Evolutionary conservation across 2,888 invertebrate species (phyloP).

Genomic region (Pristionchus japonicus): DNA sequence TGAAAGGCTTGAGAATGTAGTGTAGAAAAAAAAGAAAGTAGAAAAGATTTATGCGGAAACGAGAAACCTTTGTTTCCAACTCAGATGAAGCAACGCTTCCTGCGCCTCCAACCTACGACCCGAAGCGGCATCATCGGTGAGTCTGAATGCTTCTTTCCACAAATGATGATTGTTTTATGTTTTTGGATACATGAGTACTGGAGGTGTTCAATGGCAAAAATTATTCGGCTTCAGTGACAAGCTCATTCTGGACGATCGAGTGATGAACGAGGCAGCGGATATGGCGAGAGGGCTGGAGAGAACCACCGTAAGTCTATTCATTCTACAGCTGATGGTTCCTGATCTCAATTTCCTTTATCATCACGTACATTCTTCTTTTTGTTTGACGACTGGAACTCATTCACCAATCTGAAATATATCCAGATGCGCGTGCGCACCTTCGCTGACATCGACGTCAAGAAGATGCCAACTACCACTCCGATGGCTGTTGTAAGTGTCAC

Average conservation of each 20-base stretch:
- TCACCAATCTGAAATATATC: background rate
- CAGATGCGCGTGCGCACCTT: conserved; percentile 39
- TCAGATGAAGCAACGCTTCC: background rate
- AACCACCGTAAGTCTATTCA: background rate
- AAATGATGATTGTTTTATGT: too few relatives aligned
- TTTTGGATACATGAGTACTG: too few relatives aligned
- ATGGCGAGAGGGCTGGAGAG: conserved; percentile 12
- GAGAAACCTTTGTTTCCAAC: too few relatives aligned
- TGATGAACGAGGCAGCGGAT: conserved; percentile 12
- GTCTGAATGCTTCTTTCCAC: background rate
- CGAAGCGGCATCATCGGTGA: conserved; percentile 43
- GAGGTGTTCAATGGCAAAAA: too few relatives aligned
- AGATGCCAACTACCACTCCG: background rate
- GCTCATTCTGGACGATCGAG: background rate
- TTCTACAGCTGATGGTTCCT: background rate
- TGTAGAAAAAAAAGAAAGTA: too few relatives aligned
- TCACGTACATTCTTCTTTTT: too few relatives aligned
- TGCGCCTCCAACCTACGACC: conserved; percentile 31
- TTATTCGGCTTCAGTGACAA: conserved; percentile 36
- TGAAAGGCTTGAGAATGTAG: too few relatives aligned
- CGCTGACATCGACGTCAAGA: conserved; percentile 22
- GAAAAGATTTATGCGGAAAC: too few relatives aligned
- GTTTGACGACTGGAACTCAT: background rate
- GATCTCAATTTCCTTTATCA: too few relatives aligned
- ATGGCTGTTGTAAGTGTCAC: background rate